Conservation (phyloP, 2,113 vertebrate species). For the Prochilodus magdalenae region DNA sequence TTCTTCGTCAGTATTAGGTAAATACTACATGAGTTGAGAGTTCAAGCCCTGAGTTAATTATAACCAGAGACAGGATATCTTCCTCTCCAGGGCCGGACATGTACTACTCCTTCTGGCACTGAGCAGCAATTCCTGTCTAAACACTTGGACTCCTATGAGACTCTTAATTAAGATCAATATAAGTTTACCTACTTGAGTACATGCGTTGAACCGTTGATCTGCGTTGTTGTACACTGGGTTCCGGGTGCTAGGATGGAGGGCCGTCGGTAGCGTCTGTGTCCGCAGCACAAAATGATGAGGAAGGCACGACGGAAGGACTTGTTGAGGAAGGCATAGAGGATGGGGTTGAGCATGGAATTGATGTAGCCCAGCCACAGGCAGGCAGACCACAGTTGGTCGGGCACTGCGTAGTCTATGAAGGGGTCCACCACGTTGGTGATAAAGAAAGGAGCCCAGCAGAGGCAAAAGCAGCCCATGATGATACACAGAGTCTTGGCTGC, state of each 20-base stretch:
- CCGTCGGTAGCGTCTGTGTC: slow-evolving; percentile 88
- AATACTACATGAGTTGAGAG: not conserved
- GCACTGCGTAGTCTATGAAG: slow-evolving; percentile 93
- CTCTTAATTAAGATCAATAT: not conserved
- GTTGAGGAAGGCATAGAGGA: slow-evolving; percentile 99
- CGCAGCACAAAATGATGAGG: slow-evolving; percentile 98
- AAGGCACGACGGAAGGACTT: slow-evolving; percentile 99
- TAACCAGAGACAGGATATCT: slow-evolving; percentile 1
- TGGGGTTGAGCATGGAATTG: slow-evolving; percentile 98
- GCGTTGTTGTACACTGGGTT: slow-evolving; percentile 87
- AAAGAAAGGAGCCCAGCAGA: slow-evolving; percentile 99
- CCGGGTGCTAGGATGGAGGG: slow-evolving; percentile 87
- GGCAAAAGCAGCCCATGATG: slow-evolving; percentile 99
- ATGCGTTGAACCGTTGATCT: slow-evolving; percentile 94
- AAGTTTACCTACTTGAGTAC: slow-evolving; percentile 89
- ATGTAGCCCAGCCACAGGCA: slow-evolving; percentile 99
- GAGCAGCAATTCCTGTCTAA: not conserved
- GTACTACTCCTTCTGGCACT: slow-evolving; percentile 5
- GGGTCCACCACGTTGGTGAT: slow-evolving; percentile 97
- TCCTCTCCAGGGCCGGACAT: not conserved
- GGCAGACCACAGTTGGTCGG: slow-evolving; percentile 90
- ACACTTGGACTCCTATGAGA: not conserved
- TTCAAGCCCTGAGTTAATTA: not conserved
- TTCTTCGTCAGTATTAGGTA: not conserved
- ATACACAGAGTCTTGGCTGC: slow-evolving; percentile 97